Evolutionary conservation across 2,888 invertebrate species (phyloP).

Genomic region (Plebejus melissa): DNA sequence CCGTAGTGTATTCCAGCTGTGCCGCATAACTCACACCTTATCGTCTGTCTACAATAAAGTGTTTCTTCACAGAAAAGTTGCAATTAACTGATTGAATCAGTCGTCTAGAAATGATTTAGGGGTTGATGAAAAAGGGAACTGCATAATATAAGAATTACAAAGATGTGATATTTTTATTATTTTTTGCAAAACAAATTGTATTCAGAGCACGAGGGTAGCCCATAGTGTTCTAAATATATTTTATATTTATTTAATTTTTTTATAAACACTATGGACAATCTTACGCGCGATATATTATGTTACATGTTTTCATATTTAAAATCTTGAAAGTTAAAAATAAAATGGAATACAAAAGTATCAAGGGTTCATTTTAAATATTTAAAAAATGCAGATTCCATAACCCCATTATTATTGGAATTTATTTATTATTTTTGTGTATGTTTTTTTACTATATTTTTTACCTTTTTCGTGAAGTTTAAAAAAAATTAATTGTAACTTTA

Average conservation of each 20-base stretch:
- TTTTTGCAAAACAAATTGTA: conserved; percentile 57
- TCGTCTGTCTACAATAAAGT: conserved; percentile 49
- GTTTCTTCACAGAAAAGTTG: conserved; percentile 52
- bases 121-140: conserved; percentile 59
- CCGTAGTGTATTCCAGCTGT: conserved; percentile 64
- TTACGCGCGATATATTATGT: conserved; percentile 34
- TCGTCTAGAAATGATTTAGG: conserved; percentile 41
- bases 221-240: conserved; percentile 37
- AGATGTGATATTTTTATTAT: conserved; percentile 73
- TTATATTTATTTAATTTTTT: conserved; percentile 35
- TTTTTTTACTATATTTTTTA: conserved; percentile 30
- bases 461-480: conserved; percentile 30
- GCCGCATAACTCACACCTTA: conserved; percentile 43
- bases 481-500: conserved; percentile 42
- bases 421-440: conserved; percentile 33
- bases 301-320: conserved; percentile 40
- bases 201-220: conserved; percentile 37
- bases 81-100: conserved; percentile 36
- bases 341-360: conserved; percentile 35
- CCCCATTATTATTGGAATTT: conserved; percentile 49
- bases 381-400: conserved; percentile 65
- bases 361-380: conserved; percentile 42
- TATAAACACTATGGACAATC: conserved; percentile 36
- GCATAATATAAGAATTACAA: conserved; percentile 62
- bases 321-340: conserved; percentile 37